Percentiles rank a stretch among this genome's conserved stretches.
Conservation (phyloP, 2,797 vertebrate genomes). For the Sebastolobus altivelis region DNA sequence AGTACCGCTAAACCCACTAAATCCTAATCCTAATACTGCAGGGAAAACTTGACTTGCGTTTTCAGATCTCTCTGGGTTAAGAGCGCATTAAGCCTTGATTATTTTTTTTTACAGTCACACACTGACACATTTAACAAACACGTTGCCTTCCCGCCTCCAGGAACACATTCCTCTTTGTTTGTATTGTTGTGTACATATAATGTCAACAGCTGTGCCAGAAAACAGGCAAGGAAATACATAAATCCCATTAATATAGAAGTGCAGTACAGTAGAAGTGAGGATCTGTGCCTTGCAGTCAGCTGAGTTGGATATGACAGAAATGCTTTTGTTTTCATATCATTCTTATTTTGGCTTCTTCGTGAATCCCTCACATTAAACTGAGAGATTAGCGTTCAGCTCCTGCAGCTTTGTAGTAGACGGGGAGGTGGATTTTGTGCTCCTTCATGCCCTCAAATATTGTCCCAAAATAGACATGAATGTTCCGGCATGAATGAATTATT, state of each 20-base stretch:
- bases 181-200: slow-evolving; percentile 46
- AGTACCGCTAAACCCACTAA: slow-evolving; percentile 66
- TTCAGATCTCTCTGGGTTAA: slow-evolving; percentile 75
- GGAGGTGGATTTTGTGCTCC: slow-evolving; percentile 39
- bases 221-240: slow-evolving; percentile 21
- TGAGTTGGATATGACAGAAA: slow-evolving; percentile 37
- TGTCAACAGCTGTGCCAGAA: slow-evolving; percentile 15
- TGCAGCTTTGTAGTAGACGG: slow-evolving; percentile 23
- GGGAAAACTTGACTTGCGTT: slow-evolving; percentile 76
- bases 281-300: slow-evolving; percentile 36
- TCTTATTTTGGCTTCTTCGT: slow-evolving; percentile 30
- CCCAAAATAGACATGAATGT: slow-evolving; percentile 78
- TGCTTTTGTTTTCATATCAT: slow-evolving; percentile 12
- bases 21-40: slow-evolving; percentile 75
- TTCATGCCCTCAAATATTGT: slow-evolving; percentile 45
- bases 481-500: slow-evolving; percentile 76
- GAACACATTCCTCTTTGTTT: slow-evolving; percentile 33
- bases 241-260: slow-evolving; percentile 46
- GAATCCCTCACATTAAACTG: slow-evolving; percentile 27
- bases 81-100: slow-evolving; percentile 63
- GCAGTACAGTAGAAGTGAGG: not conserved
- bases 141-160: slow-evolving; percentile 6
- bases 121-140: slow-evolving; percentile 69
- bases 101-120: slow-evolving; percentile 65
- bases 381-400: slow-evolving; percentile 35